These are phyloP conservation scores for Myrmecophaga tridactyla DNA, from an alignment of 2,113 vertebrate genomes.

Conservation along the genomic window DNA sequence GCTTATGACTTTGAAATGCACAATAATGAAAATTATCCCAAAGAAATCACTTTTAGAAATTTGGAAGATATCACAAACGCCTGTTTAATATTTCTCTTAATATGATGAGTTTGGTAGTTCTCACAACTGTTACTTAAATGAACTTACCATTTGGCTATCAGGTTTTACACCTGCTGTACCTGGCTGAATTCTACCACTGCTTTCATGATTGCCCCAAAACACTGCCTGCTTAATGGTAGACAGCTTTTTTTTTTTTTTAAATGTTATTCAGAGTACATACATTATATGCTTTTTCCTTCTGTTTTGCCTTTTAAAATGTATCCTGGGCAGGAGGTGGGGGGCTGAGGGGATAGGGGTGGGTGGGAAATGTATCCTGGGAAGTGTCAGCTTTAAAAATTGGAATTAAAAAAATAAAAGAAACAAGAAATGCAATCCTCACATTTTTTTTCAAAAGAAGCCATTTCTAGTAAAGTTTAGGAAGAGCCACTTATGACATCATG, in stretches of 20 bases:
- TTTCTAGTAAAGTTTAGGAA: slow-evolving; percentile 2
- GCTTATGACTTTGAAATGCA: not conserved
- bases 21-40: not conserved
- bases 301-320: not conserved
- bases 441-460: not conserved
- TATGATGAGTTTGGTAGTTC: not conserved
- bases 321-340: too few relatives aligned
- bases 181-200: not conserved
- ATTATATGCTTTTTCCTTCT: not conserved
- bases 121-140: not conserved
- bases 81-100: not conserved
- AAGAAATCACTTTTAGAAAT: not conserved
- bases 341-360: too few relatives aligned
- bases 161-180: not conserved
- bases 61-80: not conserved
- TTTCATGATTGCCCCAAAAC: not conserved
- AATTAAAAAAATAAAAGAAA: not conserved
- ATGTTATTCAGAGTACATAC: not conserved
- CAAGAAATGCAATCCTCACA: not conserved
- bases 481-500: not conserved
- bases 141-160: not conserved
- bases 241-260: not conserved
- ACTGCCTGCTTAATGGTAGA: not conserved
- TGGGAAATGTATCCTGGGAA: not conserved
- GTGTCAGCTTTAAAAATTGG: not conserved